Evolutionary conservation across 2,888 invertebrate species (phyloP), one percentile per base, ranked within the genome.

Genomic region (Tipula unca): DNA sequence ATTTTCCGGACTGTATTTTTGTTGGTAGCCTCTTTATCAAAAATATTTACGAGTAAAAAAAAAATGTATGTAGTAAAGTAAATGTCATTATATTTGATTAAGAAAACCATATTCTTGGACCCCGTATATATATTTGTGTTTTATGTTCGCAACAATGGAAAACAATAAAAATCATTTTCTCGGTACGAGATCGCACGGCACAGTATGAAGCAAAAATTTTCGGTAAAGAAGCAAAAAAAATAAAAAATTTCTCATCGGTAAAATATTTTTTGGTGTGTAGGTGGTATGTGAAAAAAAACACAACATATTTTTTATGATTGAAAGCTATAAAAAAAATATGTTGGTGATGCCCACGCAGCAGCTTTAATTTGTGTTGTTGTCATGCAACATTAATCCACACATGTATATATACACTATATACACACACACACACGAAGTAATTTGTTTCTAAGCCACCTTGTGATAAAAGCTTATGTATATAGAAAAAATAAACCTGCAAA

Each of bases 131-230:
- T 39, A 39, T 39, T 39, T 39, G 13, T 39, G 25, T 69, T 69
- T 69, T 4, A 2, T 69, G n/a, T n/a, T n/a, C n/a, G n/a, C n/a
- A 69, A 69, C 69, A 69, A 69, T 69, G 69, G 25, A 69, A 69
- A 69, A 69, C 69, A 69, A 69, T 69, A 69, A 69, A 69, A 69
- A 69, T 69, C 69, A 69, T 69, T 69, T 69, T 69, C 69, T 69
- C 69, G 25, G 69, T 69, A 69, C 8, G 69, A 69, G 1, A 69
- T 13, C 69, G n/a, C 25, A 69, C 69, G 25, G 14, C 69, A 25
- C 69, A 69, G 69, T 25, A 25, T 20, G 69, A 25, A 69, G 10
- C 25, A 69, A 69, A 8, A 8, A 10, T 25, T 69, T 69, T 25
- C 3, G 25, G 25, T 25, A 69, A 69, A 69, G 69, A 25, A 25